Evolutionary conservation across 2,797 vertebrate genomes (phyloP), one percentile per base, ranked within the genome.

Genomic region (Cyclura pinguis): DNA sequence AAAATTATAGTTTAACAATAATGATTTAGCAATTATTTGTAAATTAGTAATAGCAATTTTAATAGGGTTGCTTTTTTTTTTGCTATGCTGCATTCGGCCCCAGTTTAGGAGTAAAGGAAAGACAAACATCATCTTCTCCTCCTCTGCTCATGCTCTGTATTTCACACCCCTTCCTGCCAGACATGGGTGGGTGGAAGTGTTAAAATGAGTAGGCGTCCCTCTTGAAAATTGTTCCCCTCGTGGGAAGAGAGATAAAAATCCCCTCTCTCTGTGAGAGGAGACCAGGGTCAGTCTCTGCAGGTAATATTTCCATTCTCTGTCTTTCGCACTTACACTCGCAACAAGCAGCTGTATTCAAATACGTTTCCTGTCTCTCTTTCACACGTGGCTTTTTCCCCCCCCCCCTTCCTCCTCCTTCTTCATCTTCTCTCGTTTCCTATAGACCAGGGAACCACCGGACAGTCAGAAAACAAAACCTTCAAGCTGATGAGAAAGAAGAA

Each of bases 331-430:
- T 76, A 6, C 78, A 22, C 22, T 1, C 27, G 59, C 13, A 57
- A 20, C 59, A 64, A 13, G 42, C 52, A 52, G 42, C 22, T 32
- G 6, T 82, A 90, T 52, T 87, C 80, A 91, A 91, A 91, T 57
- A 32, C 3, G 14, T 78, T 91, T 91, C 89, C 89, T 84, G 85
- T 77, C n/a, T 69, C 73, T 4, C 69, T 74, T 80, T 84, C 86
- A 78, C 72, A 77, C 14, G 14, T 38, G 29, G 24, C 16, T 64
- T 59, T 35, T 12, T 27, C 24, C 20, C 10, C n/a, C 6, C 24
- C 10, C 24, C 20, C 10, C n/a, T 3, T 14, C 10, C 29, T 27
- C 20, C 57, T 35, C 10, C 50, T 59, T 42, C 42, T 47, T 47
- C 42, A 4, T 47, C 42, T 47, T 47, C 13, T 27, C 35, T 38